These are phyloP conservation scores for Eurypyga helias DNA, from an alignment of 2,113 vertebrate genomes.

Conservation along the genomic window DNA sequence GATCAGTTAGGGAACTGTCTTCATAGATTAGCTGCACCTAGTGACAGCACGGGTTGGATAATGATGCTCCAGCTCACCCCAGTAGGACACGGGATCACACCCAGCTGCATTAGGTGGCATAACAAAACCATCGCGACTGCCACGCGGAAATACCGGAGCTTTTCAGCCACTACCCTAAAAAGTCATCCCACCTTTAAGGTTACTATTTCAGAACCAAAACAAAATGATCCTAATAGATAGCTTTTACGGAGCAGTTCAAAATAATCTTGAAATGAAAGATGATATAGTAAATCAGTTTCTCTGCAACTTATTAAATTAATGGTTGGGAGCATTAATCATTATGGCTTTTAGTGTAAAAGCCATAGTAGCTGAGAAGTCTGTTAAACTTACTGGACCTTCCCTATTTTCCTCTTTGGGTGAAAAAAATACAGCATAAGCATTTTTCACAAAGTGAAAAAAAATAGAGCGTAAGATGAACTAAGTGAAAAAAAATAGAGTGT, in stretches of 20 bases:
- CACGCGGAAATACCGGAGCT: rapidly evolving
- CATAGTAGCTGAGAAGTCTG: background rate
- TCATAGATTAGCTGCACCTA: background rate
- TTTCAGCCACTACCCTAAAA: background rate
- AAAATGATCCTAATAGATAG: background rate
- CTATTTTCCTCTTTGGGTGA: background rate
- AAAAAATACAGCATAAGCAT: no score
- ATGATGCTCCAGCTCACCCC: background rate
- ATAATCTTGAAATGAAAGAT: background rate
- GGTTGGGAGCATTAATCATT: rapidly evolving
- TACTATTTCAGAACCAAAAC: background rate
- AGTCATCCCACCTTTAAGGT: background rate
- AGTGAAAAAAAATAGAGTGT: no score
- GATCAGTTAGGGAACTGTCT: background rate
- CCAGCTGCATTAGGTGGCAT: background rate
- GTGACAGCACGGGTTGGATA: background rate
- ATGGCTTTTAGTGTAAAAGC: background rate
- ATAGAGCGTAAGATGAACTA: background rate
- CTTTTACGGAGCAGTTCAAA: background rate
- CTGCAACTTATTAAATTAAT: background rate
- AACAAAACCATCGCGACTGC: background rate
- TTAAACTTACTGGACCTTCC: background rate
- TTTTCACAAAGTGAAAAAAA: no score
- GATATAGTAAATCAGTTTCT: background rate
- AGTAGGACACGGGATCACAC: background rate